These are phyloP conservation scores for Podargus strigoides DNA, from an alignment of 2,797 vertebrate genomes.

Conservation along the genomic window DNA sequence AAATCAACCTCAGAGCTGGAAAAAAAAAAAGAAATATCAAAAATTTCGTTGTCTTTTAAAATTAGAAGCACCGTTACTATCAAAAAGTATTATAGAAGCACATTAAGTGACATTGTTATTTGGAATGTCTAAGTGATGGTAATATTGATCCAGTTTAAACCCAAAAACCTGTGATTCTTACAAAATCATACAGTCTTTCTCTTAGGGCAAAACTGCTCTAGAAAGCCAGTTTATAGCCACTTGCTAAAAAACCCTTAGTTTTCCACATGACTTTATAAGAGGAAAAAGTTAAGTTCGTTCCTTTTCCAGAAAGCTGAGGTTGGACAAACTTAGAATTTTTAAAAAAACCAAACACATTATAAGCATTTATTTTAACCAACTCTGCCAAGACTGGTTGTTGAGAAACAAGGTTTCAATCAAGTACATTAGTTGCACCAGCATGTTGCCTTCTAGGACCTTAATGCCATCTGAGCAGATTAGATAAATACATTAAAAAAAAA, in stretches of 20 bases:
- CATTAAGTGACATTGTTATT: too few relatives aligned
- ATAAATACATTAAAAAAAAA: background rate
- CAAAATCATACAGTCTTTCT: constrained; percentile 1
- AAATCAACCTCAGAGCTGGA: too few relatives aligned
- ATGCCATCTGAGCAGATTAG: constrained; percentile 57
- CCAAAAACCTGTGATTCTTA: background rate
- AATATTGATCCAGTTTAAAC: constrained; percentile 11
- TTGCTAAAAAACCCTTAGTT: background rate
- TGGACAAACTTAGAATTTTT: constrained; percentile 52
- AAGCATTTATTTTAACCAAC: constrained; percentile 61
- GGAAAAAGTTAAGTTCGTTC: constrained; percentile 10
- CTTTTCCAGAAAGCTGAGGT: constrained; percentile 74
- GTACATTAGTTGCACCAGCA: constrained; percentile 82
- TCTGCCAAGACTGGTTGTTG: constrained; percentile 24
- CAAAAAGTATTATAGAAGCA: too few relatives aligned
- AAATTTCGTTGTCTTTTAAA: too few relatives aligned
- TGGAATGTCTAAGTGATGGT: background rate
- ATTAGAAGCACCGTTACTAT: too few relatives aligned
- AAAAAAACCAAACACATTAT: constrained; percentile 39
- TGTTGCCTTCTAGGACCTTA: constrained; percentile 78
- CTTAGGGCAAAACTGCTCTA: constrained; percentile 14
- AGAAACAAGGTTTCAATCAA: constrained; percentile 35
- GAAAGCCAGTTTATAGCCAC: constrained; percentile 11
- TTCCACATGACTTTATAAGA: background rate
- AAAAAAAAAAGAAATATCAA: too few relatives aligned